Evolutionary conservation across 2,797 vertebrate species (phyloP).

Genomic region (Malurus splendens): DNA sequence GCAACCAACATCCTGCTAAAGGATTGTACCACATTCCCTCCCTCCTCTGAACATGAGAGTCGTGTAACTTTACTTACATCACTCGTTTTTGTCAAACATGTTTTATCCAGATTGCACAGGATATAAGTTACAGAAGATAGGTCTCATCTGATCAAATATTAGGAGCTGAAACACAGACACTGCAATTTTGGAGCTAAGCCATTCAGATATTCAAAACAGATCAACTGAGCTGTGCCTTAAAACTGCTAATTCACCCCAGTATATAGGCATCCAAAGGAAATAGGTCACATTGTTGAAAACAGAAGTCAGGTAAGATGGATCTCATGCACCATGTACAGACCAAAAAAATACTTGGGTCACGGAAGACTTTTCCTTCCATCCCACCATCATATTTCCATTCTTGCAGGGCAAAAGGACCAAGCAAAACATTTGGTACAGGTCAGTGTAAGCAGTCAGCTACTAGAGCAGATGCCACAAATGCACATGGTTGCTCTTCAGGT

Average conservation of each 20-base stretch:
- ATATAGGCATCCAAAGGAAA: not conserved
- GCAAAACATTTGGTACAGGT: not conserved
- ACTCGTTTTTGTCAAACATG: not conserved
- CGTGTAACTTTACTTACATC: not conserved
- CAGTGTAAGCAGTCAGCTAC: not conserved
- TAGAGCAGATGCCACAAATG: not conserved
- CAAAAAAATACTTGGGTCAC: not conserved
- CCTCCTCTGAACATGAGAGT: not conserved
- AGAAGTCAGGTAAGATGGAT: not conserved
- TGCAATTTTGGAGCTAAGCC: not conserved
- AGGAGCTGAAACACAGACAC: not conserved
- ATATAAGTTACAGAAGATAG: not conserved
- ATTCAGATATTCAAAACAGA: not conserved
- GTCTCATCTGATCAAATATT: not conserved
- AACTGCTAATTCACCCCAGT: not conserved
- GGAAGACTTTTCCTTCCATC: not conserved
- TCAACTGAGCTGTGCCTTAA: not conserved
- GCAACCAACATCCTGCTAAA: not conserved
- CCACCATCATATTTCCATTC: not conserved
- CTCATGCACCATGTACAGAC: not conserved
- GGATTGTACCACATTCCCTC: not conserved
- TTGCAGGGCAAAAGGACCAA: not conserved
- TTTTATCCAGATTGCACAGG: not conserved
- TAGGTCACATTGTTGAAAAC: not conserved
- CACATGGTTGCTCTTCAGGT: not conserved